phyloP scores from a whole-genome alignment of 2,888 invertebrate genomes.

The Troilus luridus region DNA sequence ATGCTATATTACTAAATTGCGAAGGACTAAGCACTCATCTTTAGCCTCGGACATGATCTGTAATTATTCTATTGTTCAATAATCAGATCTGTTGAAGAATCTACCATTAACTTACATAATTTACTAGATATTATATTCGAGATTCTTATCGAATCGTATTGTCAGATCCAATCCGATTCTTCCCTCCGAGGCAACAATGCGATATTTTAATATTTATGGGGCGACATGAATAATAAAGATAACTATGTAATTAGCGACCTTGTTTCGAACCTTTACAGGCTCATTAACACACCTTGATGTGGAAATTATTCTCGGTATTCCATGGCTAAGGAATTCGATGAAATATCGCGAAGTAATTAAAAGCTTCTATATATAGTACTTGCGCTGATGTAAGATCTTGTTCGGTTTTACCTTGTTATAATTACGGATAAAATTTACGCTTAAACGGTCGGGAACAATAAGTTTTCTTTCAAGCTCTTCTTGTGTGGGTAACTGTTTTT shows the following conservation, averaged over 20 bases:
- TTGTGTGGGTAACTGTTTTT: too few species aligned
- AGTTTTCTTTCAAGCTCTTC: not conserved
- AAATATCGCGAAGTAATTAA: not conserved
- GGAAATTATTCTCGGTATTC: conserved; percentile 16
- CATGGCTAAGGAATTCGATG: not conserved
- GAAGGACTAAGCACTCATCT: not conserved
- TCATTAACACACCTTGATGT: not conserved
- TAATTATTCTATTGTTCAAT: not conserved
- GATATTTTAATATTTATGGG: not conserved
- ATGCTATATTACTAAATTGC: not conserved
- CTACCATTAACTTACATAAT: not conserved
- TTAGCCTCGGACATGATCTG: not conserved
- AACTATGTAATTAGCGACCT: not conserved
- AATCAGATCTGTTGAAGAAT: not conserved
- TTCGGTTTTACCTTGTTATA: not conserved
- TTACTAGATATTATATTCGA: not conserved
- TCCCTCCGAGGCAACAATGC: not conserved
- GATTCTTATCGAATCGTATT: not conserved
- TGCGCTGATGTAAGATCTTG: not conserved
- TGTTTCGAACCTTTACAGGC: not conserved
- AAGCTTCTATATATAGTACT: not conserved
- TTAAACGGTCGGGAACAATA: not conserved
- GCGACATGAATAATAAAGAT: not conserved
- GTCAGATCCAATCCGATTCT: not conserved
- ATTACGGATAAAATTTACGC: not conserved